A percentile compares a stretch with the other conserved stretches of the same genome.
These are phyloP conservation scores for Hydraecia micacea DNA, from an alignment of 2,888 invertebrate genomes.

Conservation along the genomic window DNA sequence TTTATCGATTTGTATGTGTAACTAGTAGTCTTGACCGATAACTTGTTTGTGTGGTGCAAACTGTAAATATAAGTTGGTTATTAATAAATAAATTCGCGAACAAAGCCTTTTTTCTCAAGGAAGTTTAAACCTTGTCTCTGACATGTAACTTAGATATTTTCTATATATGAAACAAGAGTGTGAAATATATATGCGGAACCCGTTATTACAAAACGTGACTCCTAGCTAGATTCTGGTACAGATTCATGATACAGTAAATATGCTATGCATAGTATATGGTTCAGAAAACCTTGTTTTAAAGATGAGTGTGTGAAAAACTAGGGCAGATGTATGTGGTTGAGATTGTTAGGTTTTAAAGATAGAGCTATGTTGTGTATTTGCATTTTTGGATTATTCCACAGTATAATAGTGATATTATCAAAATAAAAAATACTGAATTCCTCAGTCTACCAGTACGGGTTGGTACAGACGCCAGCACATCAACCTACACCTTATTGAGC, in stretches of 20 bases:
- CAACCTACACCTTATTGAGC: no score
- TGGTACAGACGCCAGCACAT: no score
- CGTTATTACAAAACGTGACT: slow-evolving; percentile 60
- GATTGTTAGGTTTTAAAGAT: neutral
- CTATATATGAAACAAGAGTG: slow-evolving; percentile 44
- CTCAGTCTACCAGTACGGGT: neutral
- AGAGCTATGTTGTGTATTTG: neutral
- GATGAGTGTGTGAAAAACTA: slow-evolving; percentile 24
- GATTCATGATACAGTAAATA: slow-evolving; percentile 45
- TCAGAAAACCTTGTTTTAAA: slow-evolving; percentile 8
- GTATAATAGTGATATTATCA: neutral
- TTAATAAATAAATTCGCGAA: neutral
- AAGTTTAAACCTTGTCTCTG: neutral
- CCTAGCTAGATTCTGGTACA: slow-evolving; percentile 15
- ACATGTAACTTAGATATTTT: slow-evolving; percentile 3
- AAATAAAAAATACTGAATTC: neutral
- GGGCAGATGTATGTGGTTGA: slow-evolving; percentile 2
- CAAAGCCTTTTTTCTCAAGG: neutral
- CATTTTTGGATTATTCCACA: neutral
- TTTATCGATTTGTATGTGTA: neutral
- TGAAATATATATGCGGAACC: slow-evolving; percentile 41
- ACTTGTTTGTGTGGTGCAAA: neutral
- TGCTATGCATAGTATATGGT: slow-evolving; percentile 47
- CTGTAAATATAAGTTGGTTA: neutral
- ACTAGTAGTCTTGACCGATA: neutral